Conservation (phyloP, 2,888 invertebrate species). For the Mycalesis mineus region DNA sequence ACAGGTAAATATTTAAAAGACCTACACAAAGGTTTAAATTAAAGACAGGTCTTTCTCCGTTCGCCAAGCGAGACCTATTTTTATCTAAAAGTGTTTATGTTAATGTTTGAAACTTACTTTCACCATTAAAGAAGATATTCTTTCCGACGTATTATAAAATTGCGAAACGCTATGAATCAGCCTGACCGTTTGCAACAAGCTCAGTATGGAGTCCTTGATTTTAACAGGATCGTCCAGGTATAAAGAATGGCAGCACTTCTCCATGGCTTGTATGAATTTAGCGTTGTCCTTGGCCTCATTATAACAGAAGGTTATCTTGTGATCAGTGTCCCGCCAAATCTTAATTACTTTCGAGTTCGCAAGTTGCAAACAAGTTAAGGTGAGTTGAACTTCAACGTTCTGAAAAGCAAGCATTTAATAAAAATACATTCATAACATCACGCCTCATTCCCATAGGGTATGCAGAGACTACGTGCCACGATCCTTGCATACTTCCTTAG, state of each 20-base stretch:
- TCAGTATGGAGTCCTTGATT: conserved; percentile 93
- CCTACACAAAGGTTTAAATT: too few relatives aligned
- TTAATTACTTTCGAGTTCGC: conserved; percentile 88
- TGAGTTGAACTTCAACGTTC: conserved; percentile 86
- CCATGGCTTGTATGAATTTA: conserved; percentile 93
- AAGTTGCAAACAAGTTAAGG: conserved; percentile 85
- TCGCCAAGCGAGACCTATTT: too few relatives aligned
- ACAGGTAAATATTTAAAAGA: too few relatives aligned
- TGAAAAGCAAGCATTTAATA: conserved; percentile 40
- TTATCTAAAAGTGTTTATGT: too few relatives aligned
- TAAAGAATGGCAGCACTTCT: conserved; percentile 95
- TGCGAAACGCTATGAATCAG: conserved; percentile 96
- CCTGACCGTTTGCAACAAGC: conserved; percentile 92
- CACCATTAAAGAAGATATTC: conserved; percentile 96
- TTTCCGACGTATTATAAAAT: conserved; percentile 97
- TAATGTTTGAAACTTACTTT: conserved; percentile 79
- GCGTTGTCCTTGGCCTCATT: conserved; percentile 98
- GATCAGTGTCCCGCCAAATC: conserved; percentile 90
- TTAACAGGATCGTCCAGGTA: conserved; percentile 95
- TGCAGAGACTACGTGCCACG: too few relatives aligned
- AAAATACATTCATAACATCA: too few relatives aligned
- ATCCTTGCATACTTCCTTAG: too few relatives aligned
- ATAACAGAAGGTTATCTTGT: conserved; percentile 94
- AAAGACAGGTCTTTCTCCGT: too few relatives aligned
- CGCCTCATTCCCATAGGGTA: too few relatives aligned